phyloP scores from a whole-genome alignment of 2,113 vertebrate species.

The Mirza zaza region DNA sequence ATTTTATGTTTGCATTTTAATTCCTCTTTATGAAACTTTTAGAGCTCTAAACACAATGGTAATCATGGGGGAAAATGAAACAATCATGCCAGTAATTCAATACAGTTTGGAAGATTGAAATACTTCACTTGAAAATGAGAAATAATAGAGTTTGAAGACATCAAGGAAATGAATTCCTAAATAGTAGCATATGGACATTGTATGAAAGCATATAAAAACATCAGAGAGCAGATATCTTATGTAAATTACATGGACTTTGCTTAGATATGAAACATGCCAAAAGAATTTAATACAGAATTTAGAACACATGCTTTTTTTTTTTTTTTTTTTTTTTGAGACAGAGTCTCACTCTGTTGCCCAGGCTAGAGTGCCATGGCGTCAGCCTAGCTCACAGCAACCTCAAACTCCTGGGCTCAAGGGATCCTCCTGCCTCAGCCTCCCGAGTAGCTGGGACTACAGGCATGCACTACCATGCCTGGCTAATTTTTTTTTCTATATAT shows the following conservation, averaged over 20 bases:
- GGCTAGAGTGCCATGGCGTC: no score
- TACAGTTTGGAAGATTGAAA: constrained; percentile 39
- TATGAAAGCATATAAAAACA: neutral
- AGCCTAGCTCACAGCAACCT: no score
- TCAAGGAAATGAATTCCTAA: neutral
- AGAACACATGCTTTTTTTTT: neutral
- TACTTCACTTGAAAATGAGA: neutral
- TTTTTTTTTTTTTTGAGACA: no score
- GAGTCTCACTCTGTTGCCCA: no score
- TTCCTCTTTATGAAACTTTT: neutral
- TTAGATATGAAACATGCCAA: neutral
- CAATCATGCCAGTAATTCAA: neutral
- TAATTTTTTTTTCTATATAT: no score
- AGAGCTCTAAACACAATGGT: neutral
- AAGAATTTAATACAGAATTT: neutral
- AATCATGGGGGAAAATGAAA: neutral
- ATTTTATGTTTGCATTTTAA: constrained; percentile 29
- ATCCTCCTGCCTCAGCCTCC: no score
- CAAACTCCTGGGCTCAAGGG: no score
- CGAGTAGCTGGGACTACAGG: no score
- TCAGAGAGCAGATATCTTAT: neutral
- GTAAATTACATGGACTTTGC: neutral
- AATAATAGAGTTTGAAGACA: neutral
- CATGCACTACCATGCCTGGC: no score
- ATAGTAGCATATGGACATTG: neutral